Conservation (phyloP, 2,113 vertebrate species). For the Ammodytes dubius region DNA sequence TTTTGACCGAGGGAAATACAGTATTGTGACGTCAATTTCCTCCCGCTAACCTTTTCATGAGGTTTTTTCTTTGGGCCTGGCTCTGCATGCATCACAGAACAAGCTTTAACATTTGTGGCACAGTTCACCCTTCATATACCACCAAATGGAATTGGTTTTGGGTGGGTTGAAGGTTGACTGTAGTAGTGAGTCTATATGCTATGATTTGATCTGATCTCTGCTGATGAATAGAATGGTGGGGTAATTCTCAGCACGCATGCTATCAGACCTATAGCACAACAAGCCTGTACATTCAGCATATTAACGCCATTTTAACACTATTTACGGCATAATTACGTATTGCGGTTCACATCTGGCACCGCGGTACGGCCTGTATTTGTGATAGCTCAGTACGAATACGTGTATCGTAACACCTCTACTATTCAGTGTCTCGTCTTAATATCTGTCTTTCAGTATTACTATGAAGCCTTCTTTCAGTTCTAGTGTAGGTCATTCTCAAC, state of each 20-base stretch:
- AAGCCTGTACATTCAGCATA: too few relatives aligned
- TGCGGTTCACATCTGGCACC: too few relatives aligned
- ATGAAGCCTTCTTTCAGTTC: background rate
- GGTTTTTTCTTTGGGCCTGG: constrained; percentile 8
- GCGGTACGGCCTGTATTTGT: too few relatives aligned
- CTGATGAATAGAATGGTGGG: constrained; percentile 48
- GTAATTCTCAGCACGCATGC: constrained; percentile 54
- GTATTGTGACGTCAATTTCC: constrained; percentile 55
- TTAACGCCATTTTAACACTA: too few relatives aligned
- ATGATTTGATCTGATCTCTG: constrained; percentile 74
- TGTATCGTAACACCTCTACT: too few relatives aligned
- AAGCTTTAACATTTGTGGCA: constrained; percentile 60
- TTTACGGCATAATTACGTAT: too few relatives aligned
- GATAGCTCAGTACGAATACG: too few relatives aligned
- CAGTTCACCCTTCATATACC: constrained; percentile 63
- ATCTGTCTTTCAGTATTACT: background rate
- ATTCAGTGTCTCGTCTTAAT: too few relatives aligned
- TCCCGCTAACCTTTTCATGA: constrained; percentile 58
- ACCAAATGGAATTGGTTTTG: constrained; percentile 76
- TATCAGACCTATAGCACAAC: constrained; percentile 43
- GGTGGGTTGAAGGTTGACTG: constrained; percentile 70
- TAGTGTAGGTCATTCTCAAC: background rate
- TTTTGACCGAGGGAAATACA: background rate
- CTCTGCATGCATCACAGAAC: constrained; percentile 51
- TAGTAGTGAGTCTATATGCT: constrained; percentile 52